Conservation (phyloP, 35 echinoderm and acorn worm genomes). For the Holothuria glaberrima region DNA sequence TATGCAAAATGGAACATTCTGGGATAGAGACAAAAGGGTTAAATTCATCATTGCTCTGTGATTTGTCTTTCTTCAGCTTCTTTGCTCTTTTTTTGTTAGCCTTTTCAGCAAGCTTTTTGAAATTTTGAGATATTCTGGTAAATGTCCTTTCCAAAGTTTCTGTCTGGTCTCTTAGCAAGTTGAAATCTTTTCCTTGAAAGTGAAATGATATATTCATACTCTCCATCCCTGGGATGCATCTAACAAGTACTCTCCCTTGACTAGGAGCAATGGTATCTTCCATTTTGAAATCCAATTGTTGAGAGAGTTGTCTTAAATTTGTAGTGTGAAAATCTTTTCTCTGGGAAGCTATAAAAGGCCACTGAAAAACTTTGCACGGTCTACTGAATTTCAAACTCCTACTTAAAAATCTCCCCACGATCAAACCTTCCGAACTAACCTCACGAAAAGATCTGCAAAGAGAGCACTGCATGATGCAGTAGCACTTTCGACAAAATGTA, state of each 20-base stretch:
- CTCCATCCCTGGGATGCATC: conserved; percentile 67
- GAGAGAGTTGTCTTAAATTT: neutral
- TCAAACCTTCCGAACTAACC: too few species aligned
- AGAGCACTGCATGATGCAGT: too few species aligned
- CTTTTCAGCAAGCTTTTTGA: conserved; percentile 67
- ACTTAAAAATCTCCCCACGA: too few species aligned
- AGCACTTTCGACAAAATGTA: too few species aligned
- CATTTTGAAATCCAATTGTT: conserved; percentile 48
- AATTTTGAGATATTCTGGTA: conserved; percentile 61
- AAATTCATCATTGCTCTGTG: neutral
- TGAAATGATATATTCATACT: conserved; percentile 73
- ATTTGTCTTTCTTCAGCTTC: conserved; percentile 60
- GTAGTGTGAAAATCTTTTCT: neutral
- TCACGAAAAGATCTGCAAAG: too few species aligned
- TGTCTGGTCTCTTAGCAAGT: conserved; percentile 57
- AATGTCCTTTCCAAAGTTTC: conserved; percentile 74
- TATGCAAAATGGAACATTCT: conserved; percentile 58
- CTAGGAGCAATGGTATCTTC: neutral
- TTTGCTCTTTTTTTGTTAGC: conserved; percentile 67
- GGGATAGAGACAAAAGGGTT: neutral
- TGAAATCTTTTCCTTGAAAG: conserved; percentile 79
- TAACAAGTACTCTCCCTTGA: conserved; percentile 43
- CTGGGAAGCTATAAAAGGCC: too few species aligned
- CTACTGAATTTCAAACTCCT: too few species aligned
- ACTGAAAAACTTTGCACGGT: too few species aligned